Evolutionary conservation across 2,797 vertebrate species (phyloP).

Genomic region (Muscicapa comitata): DNA sequence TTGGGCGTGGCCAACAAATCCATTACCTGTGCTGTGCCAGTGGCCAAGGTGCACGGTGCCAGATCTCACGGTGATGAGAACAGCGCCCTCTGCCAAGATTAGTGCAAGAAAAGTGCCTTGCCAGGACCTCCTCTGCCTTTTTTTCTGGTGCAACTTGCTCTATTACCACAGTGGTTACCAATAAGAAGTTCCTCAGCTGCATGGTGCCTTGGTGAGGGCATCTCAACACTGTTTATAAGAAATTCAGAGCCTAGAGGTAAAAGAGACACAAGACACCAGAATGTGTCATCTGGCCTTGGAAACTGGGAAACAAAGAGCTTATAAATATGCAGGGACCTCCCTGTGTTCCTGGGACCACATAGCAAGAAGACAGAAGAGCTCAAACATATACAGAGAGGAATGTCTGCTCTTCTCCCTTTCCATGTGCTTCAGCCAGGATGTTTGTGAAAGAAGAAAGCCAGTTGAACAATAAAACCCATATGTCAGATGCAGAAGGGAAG

Average conservation of each 20-base stretch:
- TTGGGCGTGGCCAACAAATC: background rate
- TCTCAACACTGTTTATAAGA: background rate
- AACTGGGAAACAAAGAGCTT: background rate
- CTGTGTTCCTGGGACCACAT: background rate
- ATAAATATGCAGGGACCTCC: background rate
- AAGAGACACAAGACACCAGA: background rate
- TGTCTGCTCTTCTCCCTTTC: background rate
- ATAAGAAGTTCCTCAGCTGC: background rate
- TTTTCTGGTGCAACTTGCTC: background rate
- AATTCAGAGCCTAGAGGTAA: background rate
- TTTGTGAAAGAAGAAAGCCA: constrained; percentile 31
- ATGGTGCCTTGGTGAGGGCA: background rate
- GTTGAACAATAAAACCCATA: constrained; percentile 25
- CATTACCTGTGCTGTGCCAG: background rate
- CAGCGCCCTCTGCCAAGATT: background rate
- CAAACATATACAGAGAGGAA: background rate
- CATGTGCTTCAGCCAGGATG: constrained; percentile 1
- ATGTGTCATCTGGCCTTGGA: background rate
- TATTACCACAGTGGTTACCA: accelerated
- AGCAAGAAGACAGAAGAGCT: constrained; percentile 1
- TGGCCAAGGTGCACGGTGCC: background rate
- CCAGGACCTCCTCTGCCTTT: background rate
- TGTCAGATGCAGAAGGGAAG: background rate
- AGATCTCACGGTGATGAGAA: background rate
- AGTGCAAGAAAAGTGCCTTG: background rate